Evolutionary conservation across 2,888 invertebrate species (phyloP), one percentile per base, ranked within the genome.

Genomic region (Drosophila quinaria): DNA sequence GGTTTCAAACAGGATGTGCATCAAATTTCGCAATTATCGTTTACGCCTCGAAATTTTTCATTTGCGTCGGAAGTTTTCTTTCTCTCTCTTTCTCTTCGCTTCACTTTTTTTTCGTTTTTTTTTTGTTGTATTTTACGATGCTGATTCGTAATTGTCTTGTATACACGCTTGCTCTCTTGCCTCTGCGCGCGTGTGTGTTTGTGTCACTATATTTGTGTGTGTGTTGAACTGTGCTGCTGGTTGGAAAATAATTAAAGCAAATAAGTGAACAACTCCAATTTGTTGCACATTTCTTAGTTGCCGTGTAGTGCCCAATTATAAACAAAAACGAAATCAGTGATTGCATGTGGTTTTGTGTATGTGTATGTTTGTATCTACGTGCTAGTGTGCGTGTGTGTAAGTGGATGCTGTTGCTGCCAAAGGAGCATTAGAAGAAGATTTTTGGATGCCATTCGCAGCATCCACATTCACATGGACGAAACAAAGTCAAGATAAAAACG

Each of bases 71-170:
- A 78, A 80, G 70, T 76, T 80, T 78, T 78, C 68, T 66, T 71
- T 60, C 55, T 67, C 76, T 70, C 58, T 56, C 39, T 29, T 29
- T 29, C 56, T 29, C 58, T 41, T 67, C 65, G 62, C 70, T 73
- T 71, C 54, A 56, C 29, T 44, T 55, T 71, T 63, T 59, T 70
- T 80, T 79, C 78, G 78, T 37, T 54, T 70, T 62, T 62, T 70
- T 81, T 83, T 86, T 85, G 63, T 80, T 83, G 80, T 83, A 80
- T 80, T 74, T 84, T 73, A 86, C 89, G 83, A 88, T 84, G 83
- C 83, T 83, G 88, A 81, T 85, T 84, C 89, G 84, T 89, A 87
- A 83, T 83, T 83, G 82, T 83, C 87, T 84, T 89, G 89, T 89
- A 74, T 84, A 89, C 87, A 80, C 67, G 64, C 67, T 72, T 61